Evolutionary conservation across 2,113 vertebrate genomes (phyloP).

Genomic region (Beaufortia kweichowensis): DNA sequence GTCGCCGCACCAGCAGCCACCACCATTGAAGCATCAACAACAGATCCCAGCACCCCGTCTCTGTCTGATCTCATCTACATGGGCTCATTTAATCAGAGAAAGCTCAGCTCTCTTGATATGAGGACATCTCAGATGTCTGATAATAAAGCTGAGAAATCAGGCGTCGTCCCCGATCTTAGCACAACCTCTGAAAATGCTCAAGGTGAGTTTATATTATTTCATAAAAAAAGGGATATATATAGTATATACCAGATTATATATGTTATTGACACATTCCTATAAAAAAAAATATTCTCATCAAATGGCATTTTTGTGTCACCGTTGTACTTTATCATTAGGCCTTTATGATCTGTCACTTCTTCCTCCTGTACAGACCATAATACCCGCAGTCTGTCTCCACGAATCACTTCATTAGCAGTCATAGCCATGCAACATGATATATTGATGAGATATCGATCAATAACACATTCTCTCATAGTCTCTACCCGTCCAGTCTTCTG

Average conservation of each 20-base stretch:
- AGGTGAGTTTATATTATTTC: constrained; percentile 66
- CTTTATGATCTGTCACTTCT: constrained; percentile 10
- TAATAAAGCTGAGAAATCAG: constrained; percentile 40
- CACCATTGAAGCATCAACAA: constrained; percentile 49
- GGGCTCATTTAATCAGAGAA: constrained; percentile 23
- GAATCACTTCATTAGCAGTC: constrained; percentile 29
- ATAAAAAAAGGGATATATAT: neutral
- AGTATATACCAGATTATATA: too few relatives aligned
- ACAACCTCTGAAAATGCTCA: constrained; percentile 62
- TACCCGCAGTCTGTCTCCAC: constrained; percentile 7
- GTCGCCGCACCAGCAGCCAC: constrained; percentile 41
- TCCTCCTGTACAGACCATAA: neutral
- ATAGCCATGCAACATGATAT: constrained; percentile 15
- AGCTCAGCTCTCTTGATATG: constrained; percentile 50
- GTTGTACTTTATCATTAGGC: neutral
- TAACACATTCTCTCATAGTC: neutral
- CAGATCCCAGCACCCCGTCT: constrained; percentile 25
- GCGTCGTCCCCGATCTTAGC: constrained; percentile 51
- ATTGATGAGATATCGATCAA: constrained; percentile 7
- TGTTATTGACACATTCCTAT: neutral
- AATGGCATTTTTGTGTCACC: too few relatives aligned
- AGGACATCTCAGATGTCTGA: constrained; percentile 61
- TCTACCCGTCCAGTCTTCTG: neutral
- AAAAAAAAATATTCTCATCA: too few relatives aligned
- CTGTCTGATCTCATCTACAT: constrained; percentile 18